A percentile compares a stretch with the other conserved stretches of the same genome.
Evolutionary conservation across 2,797 vertebrate genomes (phyloP).

Genomic region (Epinephelus coioides): DNA sequence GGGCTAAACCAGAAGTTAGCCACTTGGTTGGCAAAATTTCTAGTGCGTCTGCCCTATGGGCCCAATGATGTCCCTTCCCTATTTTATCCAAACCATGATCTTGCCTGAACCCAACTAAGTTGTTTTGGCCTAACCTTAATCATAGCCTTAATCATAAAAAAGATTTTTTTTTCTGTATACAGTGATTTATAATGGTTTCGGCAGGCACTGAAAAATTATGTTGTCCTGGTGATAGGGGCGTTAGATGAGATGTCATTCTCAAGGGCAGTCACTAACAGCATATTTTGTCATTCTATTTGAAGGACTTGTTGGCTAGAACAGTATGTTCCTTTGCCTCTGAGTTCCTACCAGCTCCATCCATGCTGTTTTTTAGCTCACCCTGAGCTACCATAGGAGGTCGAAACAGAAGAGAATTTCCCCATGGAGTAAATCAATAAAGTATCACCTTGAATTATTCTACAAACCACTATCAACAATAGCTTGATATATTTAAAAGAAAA

Average conservation of each 20-base stretch:
- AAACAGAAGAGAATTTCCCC: conserved; percentile 23
- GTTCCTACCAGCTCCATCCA: neutral
- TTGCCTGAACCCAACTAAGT: neutral
- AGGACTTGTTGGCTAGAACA: neutral
- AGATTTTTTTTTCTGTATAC: neutral
- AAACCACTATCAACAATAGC: conserved; percentile 16
- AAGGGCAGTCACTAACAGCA: neutral
- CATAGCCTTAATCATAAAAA: neutral
- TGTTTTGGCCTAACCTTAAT: neutral
- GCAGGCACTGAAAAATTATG: neutral
- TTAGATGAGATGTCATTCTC: neutral
- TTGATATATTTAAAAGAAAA: conserved; percentile 43
- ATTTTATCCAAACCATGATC: neutral
- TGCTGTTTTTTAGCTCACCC: conserved; percentile 1
- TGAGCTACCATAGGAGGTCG: conserved; percentile 2
- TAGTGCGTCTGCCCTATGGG: too few species aligned
- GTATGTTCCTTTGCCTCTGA: neutral
- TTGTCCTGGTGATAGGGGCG: neutral
- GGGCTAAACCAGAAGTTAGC: too few species aligned
- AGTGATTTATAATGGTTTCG: neutral
- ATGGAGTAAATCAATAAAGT: conserved; percentile 27
- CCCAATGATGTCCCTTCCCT: too few species aligned
- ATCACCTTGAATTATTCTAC: conserved; percentile 38
- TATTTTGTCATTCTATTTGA: neutral
- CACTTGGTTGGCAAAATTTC: too few species aligned